Evolutionary conservation across 2,888 invertebrate genomes (phyloP), one percentile per base, ranked within the genome.

Genomic region (Entomobrya multifasciata): DNA sequence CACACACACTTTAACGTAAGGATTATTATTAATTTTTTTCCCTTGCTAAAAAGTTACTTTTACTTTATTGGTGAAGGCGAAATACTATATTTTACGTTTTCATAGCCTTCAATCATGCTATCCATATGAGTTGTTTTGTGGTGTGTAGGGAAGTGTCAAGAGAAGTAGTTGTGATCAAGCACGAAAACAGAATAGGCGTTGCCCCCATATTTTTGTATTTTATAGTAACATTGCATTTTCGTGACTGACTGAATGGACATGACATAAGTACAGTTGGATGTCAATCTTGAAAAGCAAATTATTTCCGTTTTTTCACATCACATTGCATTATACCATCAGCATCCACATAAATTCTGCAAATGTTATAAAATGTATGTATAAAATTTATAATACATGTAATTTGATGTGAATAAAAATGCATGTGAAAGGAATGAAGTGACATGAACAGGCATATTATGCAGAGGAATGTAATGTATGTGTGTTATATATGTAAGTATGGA

Each of bases 171-270:
- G n/a, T 65, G 67, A 70, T 47, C 67, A 44, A 70, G 13, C 25
- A 44, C 55, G 55, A 55, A 41, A 55, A 76, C 62, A 57, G 60
- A 30, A 60, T 60, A 82, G 82, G 82, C 82, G 82, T 82, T 82
- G 82, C 72, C 82, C 82, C 22, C 70, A 44, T 82, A 44, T 36
- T 36, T 36, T 36, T 36, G 60, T 82, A 82, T 82, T 36, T 60
- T 70, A 70, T 70, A n/a, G n/a, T 22, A 60, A 25, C 67, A 70
- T 70, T 70, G 44, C 41, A 70, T 44, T 70, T 70, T 70, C 67
- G 47, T 41, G 65, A 41, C 65, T 70, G 44, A 70, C 11, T 22
- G 67, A 47, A 41, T 70, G 67, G 67, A 70, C 67, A 70, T 70
- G 67, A 44, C 67, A 70, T 22, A 47, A 44, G 67, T 70, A 70